phyloP scores from a whole-genome alignment of 2,797 vertebrate genomes.

The Atherinosoma microstoma region DNA sequence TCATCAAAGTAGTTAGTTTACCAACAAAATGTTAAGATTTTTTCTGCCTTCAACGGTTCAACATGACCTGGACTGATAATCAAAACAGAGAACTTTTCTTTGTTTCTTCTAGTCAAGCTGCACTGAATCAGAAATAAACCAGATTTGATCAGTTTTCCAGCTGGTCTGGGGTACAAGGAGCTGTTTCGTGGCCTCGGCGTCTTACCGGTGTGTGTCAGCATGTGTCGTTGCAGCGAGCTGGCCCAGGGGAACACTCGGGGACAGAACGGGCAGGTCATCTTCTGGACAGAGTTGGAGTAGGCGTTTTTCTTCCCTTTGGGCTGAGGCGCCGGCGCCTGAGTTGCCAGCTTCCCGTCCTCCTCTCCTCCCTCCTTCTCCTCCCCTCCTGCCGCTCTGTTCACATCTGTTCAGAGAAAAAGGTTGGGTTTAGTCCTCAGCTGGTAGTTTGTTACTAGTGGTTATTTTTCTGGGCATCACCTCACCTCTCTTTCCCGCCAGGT shows the following conservation, averaged over 20 bases:
- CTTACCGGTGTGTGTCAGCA: slow-evolving; percentile 91
- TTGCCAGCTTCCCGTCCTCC: slow-evolving; percentile 78
- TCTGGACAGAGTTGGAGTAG: slow-evolving; percentile 93
- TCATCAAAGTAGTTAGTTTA: no score
- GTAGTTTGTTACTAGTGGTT: no score
- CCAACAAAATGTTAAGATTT: no score
- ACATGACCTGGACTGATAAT: no score
- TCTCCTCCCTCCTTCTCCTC: slow-evolving; percentile 82
- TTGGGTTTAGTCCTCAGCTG: no score
- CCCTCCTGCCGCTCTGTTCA: slow-evolving; percentile 33
- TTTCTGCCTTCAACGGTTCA: no score
- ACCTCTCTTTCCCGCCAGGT: slow-evolving; percentile 79
- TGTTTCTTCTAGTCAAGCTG: no score
- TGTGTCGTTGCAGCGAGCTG: slow-evolving; percentile 93
- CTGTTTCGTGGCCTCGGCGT: not conserved
- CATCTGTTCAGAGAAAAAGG: slow-evolving; percentile 43
- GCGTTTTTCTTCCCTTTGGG: slow-evolving; percentile 91
- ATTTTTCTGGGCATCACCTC: not conserved
- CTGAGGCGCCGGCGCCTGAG: slow-evolving; percentile 48
- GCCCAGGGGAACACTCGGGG: slow-evolving; percentile 95
- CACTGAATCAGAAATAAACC: no score
- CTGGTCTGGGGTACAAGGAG: no score
- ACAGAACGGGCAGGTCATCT: slow-evolving; percentile 94
- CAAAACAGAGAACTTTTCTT: no score
- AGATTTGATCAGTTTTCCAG: no score